These are phyloP conservation scores for Eulemur rufifrons DNA, from an alignment of 2,113 vertebrate species.

Conservation along the genomic window DNA sequence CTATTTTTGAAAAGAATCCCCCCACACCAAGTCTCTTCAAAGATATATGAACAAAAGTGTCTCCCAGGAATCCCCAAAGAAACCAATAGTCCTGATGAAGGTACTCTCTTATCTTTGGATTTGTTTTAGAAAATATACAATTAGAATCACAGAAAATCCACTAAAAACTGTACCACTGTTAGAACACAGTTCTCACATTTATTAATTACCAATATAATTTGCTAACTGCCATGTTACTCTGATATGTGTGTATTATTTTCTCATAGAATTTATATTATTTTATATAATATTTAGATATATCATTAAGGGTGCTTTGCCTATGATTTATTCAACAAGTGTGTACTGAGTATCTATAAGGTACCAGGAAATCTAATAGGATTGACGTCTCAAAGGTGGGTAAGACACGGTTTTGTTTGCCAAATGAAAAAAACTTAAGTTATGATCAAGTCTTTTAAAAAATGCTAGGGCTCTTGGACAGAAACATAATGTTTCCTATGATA, in stretches of 20 bases:
- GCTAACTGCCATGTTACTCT: background rate
- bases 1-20: background rate
- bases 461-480: background rate
- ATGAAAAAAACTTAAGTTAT: background rate
- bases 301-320: background rate
- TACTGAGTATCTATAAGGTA: background rate
- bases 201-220: background rate
- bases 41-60: background rate
- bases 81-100: background rate
- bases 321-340: background rate
- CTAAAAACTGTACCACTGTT: background rate
- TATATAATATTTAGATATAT: background rate
- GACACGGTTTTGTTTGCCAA: background rate
- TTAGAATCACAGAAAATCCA: background rate
- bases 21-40: background rate
- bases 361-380: background rate
- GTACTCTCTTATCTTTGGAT: background rate
- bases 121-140: constrained; percentile 14
- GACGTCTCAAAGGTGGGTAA: background rate
- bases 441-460: background rate
- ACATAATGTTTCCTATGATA: background rate
- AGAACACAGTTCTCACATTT: background rate
- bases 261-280: background rate
- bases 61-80: background rate
- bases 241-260: background rate